A percentile compares a stretch with the other conserved stretches of the same genome.
Conservation (phyloP, 2,888 invertebrate species). For the Synanthedon vespiformis region DNA sequence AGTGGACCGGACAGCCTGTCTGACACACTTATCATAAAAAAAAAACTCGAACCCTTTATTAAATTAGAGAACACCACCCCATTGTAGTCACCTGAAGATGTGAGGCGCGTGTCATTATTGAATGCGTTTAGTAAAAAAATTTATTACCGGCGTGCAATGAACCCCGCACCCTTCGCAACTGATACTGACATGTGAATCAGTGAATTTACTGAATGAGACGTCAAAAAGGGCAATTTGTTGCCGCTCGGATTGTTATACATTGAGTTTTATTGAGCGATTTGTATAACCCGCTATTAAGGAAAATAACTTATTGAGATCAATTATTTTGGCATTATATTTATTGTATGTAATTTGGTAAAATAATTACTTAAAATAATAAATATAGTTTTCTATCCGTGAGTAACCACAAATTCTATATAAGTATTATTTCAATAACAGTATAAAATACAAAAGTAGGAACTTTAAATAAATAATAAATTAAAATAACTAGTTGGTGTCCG, state of each 20-base stretch:
- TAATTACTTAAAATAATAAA: neutral
- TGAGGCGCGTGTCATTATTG: constrained; percentile 37
- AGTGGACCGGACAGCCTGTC: too few species aligned
- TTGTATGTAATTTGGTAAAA: neutral
- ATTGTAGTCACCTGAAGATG: constrained; percentile 37
- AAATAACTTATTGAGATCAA: constrained; percentile 15
- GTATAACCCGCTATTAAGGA: constrained; percentile 19
- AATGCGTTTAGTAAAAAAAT: constrained; percentile 28
- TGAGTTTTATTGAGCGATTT: constrained; percentile 60
- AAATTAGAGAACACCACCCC: constrained; percentile 6
- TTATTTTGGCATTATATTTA: constrained; percentile 23
- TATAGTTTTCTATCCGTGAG: neutral
- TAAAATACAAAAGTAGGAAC: too few species aligned
- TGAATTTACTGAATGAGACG: constrained; percentile 47
- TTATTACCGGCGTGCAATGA: constrained; percentile 27
- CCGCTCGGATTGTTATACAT: constrained; percentile 36
- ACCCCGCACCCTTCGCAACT: constrained; percentile 19
- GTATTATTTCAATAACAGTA: neutral
- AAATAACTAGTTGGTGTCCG: too few species aligned
- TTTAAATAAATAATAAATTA: too few species aligned
- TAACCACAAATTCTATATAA: neutral
- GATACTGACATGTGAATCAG: constrained; percentile 44
- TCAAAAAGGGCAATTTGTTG: constrained; percentile 64
- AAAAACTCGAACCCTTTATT: too few species aligned
- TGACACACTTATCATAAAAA: too few species aligned